Percentiles rank a stretch among this genome's conserved stretches.
Conservation (phyloP, 2,888 invertebrate genomes). For the Plebejus melissa region DNA sequence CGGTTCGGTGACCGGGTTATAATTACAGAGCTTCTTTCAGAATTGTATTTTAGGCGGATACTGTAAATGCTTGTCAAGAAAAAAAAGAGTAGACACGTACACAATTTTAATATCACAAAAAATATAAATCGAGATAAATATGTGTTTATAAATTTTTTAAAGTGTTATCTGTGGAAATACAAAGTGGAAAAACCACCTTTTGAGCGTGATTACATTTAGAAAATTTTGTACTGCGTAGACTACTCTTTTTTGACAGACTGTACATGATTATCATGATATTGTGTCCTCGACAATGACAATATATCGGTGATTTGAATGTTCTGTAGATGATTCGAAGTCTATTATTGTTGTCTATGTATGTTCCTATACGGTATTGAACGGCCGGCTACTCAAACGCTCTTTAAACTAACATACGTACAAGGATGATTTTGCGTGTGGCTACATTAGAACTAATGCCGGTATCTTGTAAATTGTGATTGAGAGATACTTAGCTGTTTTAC, state of each 20-base stretch:
- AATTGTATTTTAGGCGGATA: background rate
- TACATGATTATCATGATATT: background rate
- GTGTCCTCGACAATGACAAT: conserved; percentile 58
- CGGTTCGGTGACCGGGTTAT: too few relatives aligned
- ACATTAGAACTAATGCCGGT: background rate
- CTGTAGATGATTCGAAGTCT: conserved; percentile 62
- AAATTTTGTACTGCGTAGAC: too few relatives aligned
- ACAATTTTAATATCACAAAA: too few relatives aligned
- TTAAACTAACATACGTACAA: background rate
- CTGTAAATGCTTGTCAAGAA: background rate
- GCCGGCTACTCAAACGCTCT: background rate
- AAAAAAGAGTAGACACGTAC: too few relatives aligned
- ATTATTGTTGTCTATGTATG: conserved; percentile 55
- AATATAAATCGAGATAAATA: too few relatives aligned
- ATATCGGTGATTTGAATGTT: conserved; percentile 65
- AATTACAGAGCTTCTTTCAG: too few relatives aligned
- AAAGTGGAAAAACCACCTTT: too few relatives aligned
- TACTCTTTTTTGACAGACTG: background rate
- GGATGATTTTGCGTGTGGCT: background rate
- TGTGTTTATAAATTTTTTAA: too few relatives aligned
- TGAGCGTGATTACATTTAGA: too few relatives aligned
- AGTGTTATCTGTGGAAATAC: too few relatives aligned
- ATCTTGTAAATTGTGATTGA: background rate
- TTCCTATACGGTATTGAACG: conserved; percentile 41
- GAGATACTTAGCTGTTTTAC: too few relatives aligned